Evolutionary conservation across 2,797 vertebrate species (phyloP).

Genomic region (Gymnopithys bicolor): DNA sequence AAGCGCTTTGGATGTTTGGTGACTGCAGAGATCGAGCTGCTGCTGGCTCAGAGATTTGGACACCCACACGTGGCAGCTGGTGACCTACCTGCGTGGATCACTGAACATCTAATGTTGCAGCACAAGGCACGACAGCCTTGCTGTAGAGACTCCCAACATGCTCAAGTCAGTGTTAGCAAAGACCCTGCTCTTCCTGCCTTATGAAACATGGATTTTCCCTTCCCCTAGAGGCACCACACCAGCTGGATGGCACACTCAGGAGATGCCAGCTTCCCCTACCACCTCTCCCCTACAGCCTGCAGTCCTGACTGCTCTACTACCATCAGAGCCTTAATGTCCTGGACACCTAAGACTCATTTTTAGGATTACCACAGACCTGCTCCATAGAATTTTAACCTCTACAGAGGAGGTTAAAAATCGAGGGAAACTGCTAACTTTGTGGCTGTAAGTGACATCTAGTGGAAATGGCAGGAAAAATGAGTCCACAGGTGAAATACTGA

Average conservation of each 20-base stretch:
- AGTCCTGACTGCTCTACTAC: not conserved
- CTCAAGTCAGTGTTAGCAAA: not conserved
- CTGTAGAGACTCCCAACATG: not conserved
- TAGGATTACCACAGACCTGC: not conserved
- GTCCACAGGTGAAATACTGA: not conserved
- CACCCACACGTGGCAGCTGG: not conserved
- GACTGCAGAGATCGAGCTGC: not conserved
- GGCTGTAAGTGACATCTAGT: conserved; percentile 70
- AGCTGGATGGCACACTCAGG: not conserved
- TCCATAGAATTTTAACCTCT: not conserved
- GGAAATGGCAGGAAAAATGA: conserved; percentile 18
- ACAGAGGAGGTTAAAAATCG: not conserved
- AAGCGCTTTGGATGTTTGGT: not conserved
- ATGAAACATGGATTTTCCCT: not conserved
- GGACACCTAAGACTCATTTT: not conserved
- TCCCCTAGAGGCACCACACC: not conserved
- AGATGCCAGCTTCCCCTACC: not conserved
- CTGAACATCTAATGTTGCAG: not conserved
- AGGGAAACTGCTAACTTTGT: not conserved
- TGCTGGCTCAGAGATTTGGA: not conserved
- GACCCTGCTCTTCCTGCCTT: not conserved
- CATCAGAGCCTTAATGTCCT: not conserved
- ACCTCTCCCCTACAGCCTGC: not conserved
- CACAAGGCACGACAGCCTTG: not conserved
- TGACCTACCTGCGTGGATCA: not conserved